These are phyloP conservation scores for Styela plicata DNA, from an alignment of 23 tunicate species.

Conservation along the genomic window DNA sequence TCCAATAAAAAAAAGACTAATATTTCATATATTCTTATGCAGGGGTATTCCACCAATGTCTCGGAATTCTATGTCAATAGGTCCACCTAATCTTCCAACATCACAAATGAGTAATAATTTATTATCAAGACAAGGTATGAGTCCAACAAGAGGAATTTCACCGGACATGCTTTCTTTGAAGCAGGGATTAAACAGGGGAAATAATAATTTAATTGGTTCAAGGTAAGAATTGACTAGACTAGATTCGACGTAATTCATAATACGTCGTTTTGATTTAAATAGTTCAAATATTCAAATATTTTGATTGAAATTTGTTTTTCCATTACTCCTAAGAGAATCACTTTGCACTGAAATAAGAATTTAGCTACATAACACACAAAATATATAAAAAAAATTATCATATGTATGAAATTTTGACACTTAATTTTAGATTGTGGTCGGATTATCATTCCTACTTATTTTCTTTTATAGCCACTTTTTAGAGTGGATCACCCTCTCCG, in stretches of 20 bases:
- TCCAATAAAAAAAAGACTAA: neutral
- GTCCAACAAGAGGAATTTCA: constrained; percentile 81
- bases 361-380: too few species aligned
- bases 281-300: neutral
- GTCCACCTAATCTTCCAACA: constrained; percentile 33
- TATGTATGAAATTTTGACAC: too few species aligned
- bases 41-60: constrained; percentile 74
- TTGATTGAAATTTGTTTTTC: neutral
- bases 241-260: neutral
- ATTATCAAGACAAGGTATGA: constrained; percentile 58
- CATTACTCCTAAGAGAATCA: too few species aligned
- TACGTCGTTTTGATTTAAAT: too few species aligned
- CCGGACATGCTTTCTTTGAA: constrained; percentile 60
- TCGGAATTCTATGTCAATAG: constrained; percentile 47
- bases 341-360: too few species aligned
- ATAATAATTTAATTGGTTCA: constrained; percentile 33
- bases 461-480: too few species aligned
- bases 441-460: too few species aligned
- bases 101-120: constrained; percentile 40
- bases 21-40: neutral
- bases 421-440: too few species aligned
- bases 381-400: too few species aligned
- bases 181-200: constrained; percentile 24
- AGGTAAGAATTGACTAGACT: constrained; percentile 26
- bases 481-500: too few species aligned